phyloP scores from a whole-genome alignment of 2,113 vertebrate genomes.

The Planiliza haematocheilus region DNA sequence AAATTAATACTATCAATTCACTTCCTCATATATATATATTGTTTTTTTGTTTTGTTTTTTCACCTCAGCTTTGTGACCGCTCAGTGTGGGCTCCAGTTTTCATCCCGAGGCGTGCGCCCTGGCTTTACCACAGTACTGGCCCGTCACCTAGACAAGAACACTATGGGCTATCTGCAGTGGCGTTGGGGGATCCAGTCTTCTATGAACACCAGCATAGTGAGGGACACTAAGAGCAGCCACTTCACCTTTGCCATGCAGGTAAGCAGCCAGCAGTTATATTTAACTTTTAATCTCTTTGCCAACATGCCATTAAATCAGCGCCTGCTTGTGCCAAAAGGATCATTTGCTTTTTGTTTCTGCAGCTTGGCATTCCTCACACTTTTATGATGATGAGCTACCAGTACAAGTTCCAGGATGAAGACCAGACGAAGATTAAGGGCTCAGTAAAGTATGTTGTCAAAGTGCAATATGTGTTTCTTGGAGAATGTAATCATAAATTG shows the following conservation, averaged over 20 bases:
- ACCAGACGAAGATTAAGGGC: slow-evolving; percentile 96
- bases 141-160: slow-evolving; percentile 96
- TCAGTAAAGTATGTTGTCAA: slow-evolving; percentile 90
- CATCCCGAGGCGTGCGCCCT: slow-evolving; percentile 90
- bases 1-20: rapidly evolving
- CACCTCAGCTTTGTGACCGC: slow-evolving; percentile 90
- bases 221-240: slow-evolving; percentile 95
- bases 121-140: slow-evolving; percentile 92
- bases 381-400: slow-evolving; percentile 97
- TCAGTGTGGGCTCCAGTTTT: slow-evolving; percentile 95
- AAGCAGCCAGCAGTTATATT: slow-evolving; percentile 35
- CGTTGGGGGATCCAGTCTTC: slow-evolving; percentile 96
- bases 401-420: slow-evolving; percentile 98
- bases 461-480: neutral
- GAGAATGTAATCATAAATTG: neutral
- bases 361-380: slow-evolving; percentile 97
- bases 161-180: slow-evolving; percentile 98
- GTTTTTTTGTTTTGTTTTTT: neutral
- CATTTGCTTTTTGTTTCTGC: slow-evolving; percentile 55
- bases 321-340: slow-evolving; percentile 14
- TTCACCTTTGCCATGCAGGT: slow-evolving; percentile 95
- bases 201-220: slow-evolving; percentile 97
- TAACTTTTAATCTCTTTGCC: neutral
- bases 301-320: slow-evolving; percentile 2
- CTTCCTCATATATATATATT: neutral